Evolutionary conservation across 2,797 vertebrate species (phyloP).

Genomic region (Sebastes ruberrimus): DNA sequence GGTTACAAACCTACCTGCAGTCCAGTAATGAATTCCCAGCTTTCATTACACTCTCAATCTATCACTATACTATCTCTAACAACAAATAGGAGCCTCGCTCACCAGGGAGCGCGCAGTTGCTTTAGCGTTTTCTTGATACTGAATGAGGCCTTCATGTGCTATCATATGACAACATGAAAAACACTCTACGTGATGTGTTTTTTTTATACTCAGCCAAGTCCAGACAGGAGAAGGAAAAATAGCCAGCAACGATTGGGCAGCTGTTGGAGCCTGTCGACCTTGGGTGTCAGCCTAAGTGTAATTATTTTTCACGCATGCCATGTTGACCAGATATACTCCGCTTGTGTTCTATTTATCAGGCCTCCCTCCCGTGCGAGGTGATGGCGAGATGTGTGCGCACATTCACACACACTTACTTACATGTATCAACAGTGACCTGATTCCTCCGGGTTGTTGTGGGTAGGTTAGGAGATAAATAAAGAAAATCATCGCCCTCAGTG

Average conservation of each 20-base stretch:
- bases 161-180: conserved; percentile 68
- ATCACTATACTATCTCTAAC: neutral
- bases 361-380: conserved; percentile 3
- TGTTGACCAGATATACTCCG: conserved; percentile 68
- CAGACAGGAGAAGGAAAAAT: conserved; percentile 65
- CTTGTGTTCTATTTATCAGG: conserved; percentile 63
- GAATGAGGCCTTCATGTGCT: conserved; percentile 58
- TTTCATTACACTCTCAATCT: neutral
- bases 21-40: neutral
- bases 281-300: conserved; percentile 70
- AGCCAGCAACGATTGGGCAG: conserved; percentile 60
- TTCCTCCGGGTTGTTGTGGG: conserved; percentile 29
- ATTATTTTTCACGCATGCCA: conserved; percentile 74
- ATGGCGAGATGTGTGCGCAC: neutral
- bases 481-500: conserved; percentile 21
- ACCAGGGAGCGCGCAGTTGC: conserved; percentile 7
- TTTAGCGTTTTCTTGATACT: conserved; percentile 31
- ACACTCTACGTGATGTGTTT: conserved; percentile 49
- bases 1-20: neutral
- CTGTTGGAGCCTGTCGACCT: conserved; percentile 73
- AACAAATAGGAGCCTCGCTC: conserved; percentile 15
- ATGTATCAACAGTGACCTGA: conserved; percentile 52
- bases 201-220: conserved; percentile 57
- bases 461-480: conserved; percentile 51
- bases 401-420: neutral